Evolutionary conservation across 2,797 vertebrate species (phyloP).

Genomic region (Pseudochirops cupreus): DNA sequence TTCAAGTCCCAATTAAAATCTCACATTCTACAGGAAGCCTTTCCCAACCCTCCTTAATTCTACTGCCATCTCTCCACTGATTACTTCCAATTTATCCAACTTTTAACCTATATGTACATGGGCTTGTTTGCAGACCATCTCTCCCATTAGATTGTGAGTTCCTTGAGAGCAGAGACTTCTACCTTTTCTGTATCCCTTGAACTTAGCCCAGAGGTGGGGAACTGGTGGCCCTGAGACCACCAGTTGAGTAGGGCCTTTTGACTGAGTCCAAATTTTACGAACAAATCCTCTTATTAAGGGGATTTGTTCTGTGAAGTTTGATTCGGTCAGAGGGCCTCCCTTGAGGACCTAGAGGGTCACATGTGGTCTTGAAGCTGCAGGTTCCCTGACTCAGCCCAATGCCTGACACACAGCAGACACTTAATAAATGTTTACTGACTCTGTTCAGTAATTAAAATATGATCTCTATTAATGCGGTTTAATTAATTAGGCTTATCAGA

Average conservation of each 20-base stretch:
- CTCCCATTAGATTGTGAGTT: neutral
- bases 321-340: too few relatives aligned
- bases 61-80: neutral
- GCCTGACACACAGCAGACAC: neutral
- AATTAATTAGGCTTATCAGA: constrained; percentile 50
- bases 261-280: too few relatives aligned
- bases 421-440: neutral
- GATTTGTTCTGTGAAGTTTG: too few relatives aligned
- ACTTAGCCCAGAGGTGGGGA: neutral
- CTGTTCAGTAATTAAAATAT: constrained; percentile 25
- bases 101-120: neutral
- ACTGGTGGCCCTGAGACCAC: too few relatives aligned
- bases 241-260: too few relatives aligned
- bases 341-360: too few relatives aligned
- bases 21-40: neutral
- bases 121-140: neutral
- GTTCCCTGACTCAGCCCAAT: too few relatives aligned
- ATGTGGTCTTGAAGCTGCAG: too few relatives aligned
- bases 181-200: neutral
- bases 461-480: neutral
- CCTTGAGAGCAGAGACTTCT: neutral
- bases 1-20: neutral
- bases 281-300: too few relatives aligned
- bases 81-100: neutral
- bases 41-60: neutral